Evolutionary conservation across 1,140 invertebrate genomes (phyloP).

Genomic region (Atta texana): DNA sequence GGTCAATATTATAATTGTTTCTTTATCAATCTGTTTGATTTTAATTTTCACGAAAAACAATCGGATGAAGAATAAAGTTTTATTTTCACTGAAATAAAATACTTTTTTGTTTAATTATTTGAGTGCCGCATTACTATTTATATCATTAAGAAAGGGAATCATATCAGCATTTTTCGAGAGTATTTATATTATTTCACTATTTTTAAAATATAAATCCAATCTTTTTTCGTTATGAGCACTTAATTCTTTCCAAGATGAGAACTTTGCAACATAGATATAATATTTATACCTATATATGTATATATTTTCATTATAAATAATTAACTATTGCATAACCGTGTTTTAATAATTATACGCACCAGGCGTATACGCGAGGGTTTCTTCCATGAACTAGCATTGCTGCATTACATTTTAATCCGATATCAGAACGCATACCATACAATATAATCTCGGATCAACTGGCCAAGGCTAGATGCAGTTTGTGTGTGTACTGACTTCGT

Average conservation of each 20-base stretch:
- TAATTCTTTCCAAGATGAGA: neutral
- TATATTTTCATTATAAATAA: conserved; percentile 20
- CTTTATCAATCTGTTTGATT: neutral
- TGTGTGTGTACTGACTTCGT: conserved; percentile 64
- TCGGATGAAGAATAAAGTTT: neutral
- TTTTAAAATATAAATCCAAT: conserved; percentile 12
- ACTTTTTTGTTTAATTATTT: neutral
- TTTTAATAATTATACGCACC: conserved; percentile 31
- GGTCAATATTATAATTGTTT: neutral
- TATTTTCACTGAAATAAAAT: neutral
- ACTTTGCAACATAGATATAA: neutral
- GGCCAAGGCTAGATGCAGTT: conserved; percentile 64
- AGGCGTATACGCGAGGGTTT: neutral
- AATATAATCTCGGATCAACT: conserved; percentile 73
- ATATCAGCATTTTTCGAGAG: neutral
- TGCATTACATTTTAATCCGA: conserved; percentile 71
- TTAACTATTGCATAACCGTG: conserved; percentile 49
- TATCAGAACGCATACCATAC: conserved; percentile 66
- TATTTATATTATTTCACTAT: neutral
- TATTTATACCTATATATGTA: too few relatives aligned
- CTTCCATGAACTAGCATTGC: conserved; percentile 32
- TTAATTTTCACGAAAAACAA: neutral
- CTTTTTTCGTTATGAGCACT: neutral
- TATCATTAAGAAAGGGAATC: neutral
- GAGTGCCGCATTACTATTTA: neutral